These are phyloP conservation scores for Centropyge bicolor DNA, from an alignment of 2,797 vertebrate genomes.

Conservation along the genomic window DNA sequence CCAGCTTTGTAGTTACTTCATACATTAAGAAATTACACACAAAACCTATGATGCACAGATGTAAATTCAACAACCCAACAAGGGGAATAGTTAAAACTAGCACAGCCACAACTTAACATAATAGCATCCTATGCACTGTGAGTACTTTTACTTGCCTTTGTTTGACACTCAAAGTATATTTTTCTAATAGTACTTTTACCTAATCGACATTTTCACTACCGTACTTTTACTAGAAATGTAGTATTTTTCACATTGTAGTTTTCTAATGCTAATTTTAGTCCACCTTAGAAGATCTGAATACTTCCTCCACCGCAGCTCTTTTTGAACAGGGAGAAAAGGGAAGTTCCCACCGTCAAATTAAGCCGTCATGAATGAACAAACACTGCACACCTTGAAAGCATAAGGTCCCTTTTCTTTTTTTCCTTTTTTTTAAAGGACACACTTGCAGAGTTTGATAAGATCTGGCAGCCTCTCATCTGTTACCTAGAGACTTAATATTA, in stretches of 20 bases:
- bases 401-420: not conserved
- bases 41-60: not conserved
- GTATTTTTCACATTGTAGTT: not conserved
- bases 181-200: not conserved
- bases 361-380: constrained; percentile 21
- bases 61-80: not conserved
- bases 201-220: not conserved
- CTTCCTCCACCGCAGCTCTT: not conserved
- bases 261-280: not conserved
- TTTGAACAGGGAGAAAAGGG: not conserved
- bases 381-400: not conserved
- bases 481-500: constrained; percentile 8
- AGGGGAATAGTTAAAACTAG: not conserved
- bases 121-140: not conserved
- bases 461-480: constrained; percentile 25
- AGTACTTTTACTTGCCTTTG: not conserved
- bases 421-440: constrained; percentile 4
- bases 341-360: not conserved
- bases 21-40: too few relatives aligned
- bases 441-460: constrained; percentile 18
- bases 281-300: not conserved
- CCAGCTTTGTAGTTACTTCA: not conserved
- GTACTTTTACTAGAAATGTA: not conserved
- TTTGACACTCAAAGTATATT: not conserved
- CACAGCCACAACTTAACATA: not conserved